Conservation (phyloP, 2,888 invertebrate genomes). For the Drosophila suboccidentalis region DNA sequence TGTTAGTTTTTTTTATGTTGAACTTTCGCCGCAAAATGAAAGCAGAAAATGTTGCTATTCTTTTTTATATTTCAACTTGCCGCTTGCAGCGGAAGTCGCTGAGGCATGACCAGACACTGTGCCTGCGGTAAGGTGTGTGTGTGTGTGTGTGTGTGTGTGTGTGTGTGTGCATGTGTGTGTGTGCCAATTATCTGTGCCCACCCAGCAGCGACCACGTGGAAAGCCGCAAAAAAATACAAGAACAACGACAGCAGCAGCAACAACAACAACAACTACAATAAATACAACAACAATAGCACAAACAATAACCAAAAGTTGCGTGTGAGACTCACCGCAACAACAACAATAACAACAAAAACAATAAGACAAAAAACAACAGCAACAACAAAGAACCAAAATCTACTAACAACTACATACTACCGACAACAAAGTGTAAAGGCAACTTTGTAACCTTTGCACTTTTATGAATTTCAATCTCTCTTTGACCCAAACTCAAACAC, state of each 20-base stretch:
- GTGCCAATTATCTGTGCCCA: conserved; percentile 60
- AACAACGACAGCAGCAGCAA: conserved; percentile 19
- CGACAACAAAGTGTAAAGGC: conserved; percentile 42
- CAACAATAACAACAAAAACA: conserved; percentile 6
- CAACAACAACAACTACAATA: not conserved
- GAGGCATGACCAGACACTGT: conserved; percentile 17
- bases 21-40: conserved; percentile 16
- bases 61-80: conserved; percentile 9
- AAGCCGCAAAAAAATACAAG: conserved; percentile 46
- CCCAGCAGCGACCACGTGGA: conserved; percentile 52
- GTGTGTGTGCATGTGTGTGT: conserved; percentile 27
- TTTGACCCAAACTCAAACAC: conserved; percentile 47
- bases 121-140: conserved; percentile 11
- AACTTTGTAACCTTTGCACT: conserved; percentile 77
- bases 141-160: conserved; percentile 22
- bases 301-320: conserved; percentile 56
- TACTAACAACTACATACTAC: conserved; percentile 2
- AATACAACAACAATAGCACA: conserved; percentile 12
- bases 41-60: conserved; percentile 7
- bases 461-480: conserved; percentile 68
- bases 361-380: not conserved
- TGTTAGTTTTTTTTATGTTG: not conserved
- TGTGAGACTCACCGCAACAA: conserved; percentile 36
- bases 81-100: conserved; percentile 16
- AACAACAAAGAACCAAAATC: not conserved